Base-by-base conservation (phyloP, 2,113 vertebrate genomes). In the Micromys minutus region DNA sequence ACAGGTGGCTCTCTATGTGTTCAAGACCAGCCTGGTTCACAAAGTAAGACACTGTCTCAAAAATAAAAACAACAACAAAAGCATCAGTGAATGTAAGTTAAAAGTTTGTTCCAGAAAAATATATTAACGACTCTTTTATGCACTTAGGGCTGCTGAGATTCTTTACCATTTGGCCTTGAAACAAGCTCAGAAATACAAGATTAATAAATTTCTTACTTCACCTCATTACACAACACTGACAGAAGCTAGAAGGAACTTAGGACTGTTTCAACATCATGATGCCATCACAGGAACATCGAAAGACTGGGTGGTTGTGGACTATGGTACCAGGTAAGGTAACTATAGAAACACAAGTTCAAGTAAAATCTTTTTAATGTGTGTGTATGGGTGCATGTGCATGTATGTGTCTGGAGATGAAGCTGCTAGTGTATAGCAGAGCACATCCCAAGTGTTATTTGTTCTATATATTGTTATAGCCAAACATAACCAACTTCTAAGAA, bases 231-330 rank as follows among this genome's bases (percentile, higher is more conserved):
- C 93, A 87, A 94, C 97, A 34, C 97, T 99, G 95, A 99, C 98
- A 71, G 98, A 98, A 71, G 99, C 98, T 90, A 99, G 99, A 93
- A 98, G 98, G 80, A 99, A 98, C 95, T 94, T 99, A 59, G 99
- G 98, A 22, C 98, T 99, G 3, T 99, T 99, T 97, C 99, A 99
- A 87, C 99, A 99, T 95, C 99, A 99, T 26, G 99, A 99, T 71
- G 99, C 99, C 3, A 99, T 99, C 81, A 98, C 99, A n/a, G 99
- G 99, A 95, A 99, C 99, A 0, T 96, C 98, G 29, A 99, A 99
- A 75, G 99, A 99, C 34, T 99, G 98, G 95, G 99, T 99, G 7
- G 99, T 99, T 81, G 98, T 99, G 26, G 99, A 99, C 98, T 99
- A 99, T 88, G 99, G 99, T 57, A 99, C 98, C 93, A 99, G 99